Base-by-base conservation (phyloP, 2,113 vertebrate genomes). In the Rhinolophus sinicus region DNA sequence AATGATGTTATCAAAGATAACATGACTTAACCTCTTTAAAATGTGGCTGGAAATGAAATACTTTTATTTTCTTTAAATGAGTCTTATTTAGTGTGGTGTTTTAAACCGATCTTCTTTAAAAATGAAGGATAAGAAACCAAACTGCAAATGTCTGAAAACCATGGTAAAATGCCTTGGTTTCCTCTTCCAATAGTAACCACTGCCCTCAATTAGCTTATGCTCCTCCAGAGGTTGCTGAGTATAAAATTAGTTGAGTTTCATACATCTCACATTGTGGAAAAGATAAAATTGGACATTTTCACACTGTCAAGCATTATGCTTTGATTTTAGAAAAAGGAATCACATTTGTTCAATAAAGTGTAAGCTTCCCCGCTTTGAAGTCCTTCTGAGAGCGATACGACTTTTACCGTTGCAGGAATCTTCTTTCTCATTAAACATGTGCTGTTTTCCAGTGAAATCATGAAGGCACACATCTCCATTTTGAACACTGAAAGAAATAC, bases 311-410 rank as follows among this genome's bases (percentile, higher is more conserved):
- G 97, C 90, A 95, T 92, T 77, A 91, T 84, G 81, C 94, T 97
- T 93, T 96, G 76, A 90, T 93, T 97, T 97, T 47, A 91, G 96
- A 97, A 96, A 80, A 85, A 85, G 58, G 94, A 97, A 98, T 98
- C 98, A 99, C 98, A 98, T 98, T 97, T 99, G 98, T 95, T 99
- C 98, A 92, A 98, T 95, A 70, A 98, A 98, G 96, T 94, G 98
- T 89, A 99, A 97, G 83, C 98, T 99, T 95, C 97, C 98, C 72
- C 97, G 97, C 93, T 98, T 98, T 96, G 98, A 98, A 99, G 98
- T 99, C 98, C 98, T 99, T 98, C 98, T 98, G 93, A 98, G 90
- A 0, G 97, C 97, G 65, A 98, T 82, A 21, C 93, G 98, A 88
- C 69, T 98, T 97, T 98, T 98, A 70, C 98, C 98, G 84, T 98